These are phyloP conservation scores for Poicephalus gulielmi DNA, from an alignment of 2,113 vertebrate species.

Conservation along the genomic window DNA sequence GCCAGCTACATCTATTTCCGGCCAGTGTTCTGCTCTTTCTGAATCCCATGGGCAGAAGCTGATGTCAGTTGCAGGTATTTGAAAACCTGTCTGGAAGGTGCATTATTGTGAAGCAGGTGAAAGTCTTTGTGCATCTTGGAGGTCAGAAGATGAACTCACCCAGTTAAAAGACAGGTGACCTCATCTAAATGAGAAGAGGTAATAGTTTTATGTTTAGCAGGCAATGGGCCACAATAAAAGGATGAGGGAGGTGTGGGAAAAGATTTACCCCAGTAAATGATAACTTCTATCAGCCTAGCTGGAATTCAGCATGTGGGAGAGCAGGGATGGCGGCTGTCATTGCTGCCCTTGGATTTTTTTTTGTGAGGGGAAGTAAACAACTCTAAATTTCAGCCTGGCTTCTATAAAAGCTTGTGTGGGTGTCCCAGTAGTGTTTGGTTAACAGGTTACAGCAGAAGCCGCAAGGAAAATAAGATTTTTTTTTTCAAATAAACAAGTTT, in stretches of 20 bases:
- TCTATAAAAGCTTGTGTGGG: conserved; percentile 24
- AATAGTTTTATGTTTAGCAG: conserved; percentile 20
- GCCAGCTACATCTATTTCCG: not conserved
- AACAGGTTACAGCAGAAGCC: conserved; percentile 20
- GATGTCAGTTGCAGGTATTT: not conserved
- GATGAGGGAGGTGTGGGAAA: not conserved
- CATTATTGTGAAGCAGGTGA: not conserved
- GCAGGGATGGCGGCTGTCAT: conserved; percentile 29
- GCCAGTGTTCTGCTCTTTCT: not conserved
- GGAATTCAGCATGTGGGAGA: conserved; percentile 29
- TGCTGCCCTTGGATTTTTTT: not conserved
- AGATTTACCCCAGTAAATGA: not conserved
- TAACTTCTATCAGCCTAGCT: not conserved
- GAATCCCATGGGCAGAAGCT: not conserved
- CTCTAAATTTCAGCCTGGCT: conserved; percentile 32
- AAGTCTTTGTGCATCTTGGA: not conserved
- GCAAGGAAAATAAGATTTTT: not conserved
- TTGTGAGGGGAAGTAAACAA: conserved; percentile 41
- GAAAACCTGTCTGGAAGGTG: not conserved
- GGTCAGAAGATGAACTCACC: not conserved
- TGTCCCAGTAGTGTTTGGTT: conserved; percentile 47
- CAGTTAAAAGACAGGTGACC: not conserved
- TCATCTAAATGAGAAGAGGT: not conserved
- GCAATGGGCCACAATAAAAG: not conserved
- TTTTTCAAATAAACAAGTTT: conserved; percentile 41